phyloP scores from a whole-genome alignment of 2,113 vertebrate species.

The Struthio camelus region DNA sequence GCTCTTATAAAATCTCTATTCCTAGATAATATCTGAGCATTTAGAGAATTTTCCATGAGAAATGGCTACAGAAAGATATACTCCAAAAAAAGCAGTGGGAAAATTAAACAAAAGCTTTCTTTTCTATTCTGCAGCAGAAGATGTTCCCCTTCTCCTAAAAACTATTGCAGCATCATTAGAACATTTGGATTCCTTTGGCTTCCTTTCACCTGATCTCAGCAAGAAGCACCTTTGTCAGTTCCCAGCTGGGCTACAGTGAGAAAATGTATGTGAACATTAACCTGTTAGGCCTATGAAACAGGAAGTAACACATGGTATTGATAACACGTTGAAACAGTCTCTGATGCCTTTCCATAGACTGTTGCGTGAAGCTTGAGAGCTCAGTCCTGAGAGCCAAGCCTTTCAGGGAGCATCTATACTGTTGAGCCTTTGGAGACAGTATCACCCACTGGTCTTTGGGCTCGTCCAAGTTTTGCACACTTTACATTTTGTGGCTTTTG shows the following conservation, averaged over 20 bases:
- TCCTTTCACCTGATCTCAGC: not conserved
- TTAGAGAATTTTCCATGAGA: not conserved
- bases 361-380: too few species aligned
- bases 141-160: not conserved
- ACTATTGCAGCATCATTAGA: not conserved
- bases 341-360: not conserved
- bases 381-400: fast-evolving
- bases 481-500: not conserved
- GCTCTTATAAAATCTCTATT: not conserved
- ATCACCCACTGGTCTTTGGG: not conserved
- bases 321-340: fast-evolving
- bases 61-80: not conserved
- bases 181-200: not conserved
- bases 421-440: not conserved
- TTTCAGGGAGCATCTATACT: not conserved
- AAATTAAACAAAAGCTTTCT: not conserved
- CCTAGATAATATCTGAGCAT: not conserved
- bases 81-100: not conserved
- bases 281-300: not conserved
- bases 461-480: not conserved
- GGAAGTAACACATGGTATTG: not conserved
- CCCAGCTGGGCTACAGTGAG: not conserved
- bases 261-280: not conserved
- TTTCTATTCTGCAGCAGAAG: not conserved
- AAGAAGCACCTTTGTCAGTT: not conserved